phyloP scores from a whole-genome alignment of 1,140 invertebrate genomes.

The Metaphire vulgaris region DNA sequence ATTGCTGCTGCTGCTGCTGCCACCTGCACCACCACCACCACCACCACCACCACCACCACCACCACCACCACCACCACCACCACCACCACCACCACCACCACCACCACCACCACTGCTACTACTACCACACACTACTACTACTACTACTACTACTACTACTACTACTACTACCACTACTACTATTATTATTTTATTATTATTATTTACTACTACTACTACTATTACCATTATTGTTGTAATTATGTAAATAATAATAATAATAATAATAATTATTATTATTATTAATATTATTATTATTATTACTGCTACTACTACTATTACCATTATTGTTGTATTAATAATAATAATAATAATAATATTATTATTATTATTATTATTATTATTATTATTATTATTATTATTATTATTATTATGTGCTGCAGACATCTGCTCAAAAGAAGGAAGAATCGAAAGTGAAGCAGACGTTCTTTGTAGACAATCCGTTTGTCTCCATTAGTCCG shows the following conservation, averaged over 20 bases:
- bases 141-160: background rate
- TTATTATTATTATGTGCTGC: slow-evolving; percentile 8
- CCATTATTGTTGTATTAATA: background rate
- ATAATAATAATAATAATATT: slow-evolving; percentile 6
- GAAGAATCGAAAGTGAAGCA: slow-evolving; percentile 56
- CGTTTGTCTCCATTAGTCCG: slow-evolving; percentile 78
- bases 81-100: background rate
- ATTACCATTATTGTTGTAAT: too few species aligned
- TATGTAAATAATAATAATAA: background rate
- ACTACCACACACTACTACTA: background rate
- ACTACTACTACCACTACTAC: background rate
- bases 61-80: too few species aligned
- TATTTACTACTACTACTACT: too few species aligned
- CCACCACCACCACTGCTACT: background rate
- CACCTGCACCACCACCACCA: too few species aligned
- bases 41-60: too few species aligned
- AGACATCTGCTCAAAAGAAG: too few species aligned
- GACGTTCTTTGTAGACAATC: slow-evolving; percentile 76
- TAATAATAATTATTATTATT: slow-evolving; percentile 6
- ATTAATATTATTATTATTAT: slow-evolving; percentile 6
- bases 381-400: background rate
- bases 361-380: background rate
- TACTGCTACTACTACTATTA: background rate
- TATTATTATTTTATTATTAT: too few species aligned
- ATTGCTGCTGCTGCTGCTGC: background rate